Conservation (phyloP, 1,140 invertebrate genomes). For the Chionoecetes opilio region DNA sequence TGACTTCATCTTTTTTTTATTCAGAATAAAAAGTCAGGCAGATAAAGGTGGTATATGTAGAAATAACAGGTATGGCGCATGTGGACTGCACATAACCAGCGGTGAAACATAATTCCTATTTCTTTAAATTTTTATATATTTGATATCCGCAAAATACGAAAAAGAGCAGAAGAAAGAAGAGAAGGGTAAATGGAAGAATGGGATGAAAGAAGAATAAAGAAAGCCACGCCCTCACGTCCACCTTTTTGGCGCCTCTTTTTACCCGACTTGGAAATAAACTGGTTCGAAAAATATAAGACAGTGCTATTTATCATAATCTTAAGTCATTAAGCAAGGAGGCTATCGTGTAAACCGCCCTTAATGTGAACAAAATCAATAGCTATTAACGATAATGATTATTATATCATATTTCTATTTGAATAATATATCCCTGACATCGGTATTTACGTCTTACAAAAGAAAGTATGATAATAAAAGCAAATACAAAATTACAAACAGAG, state of each 20-base stretch:
- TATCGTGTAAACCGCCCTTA: too few relatives aligned
- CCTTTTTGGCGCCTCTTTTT: not conserved
- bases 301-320: too few relatives aligned
- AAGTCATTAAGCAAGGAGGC: too few relatives aligned
- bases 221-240: not conserved
- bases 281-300: too few relatives aligned
- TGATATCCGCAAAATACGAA: too few relatives aligned
- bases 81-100: not conserved
- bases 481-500: not conserved
- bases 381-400: too few relatives aligned
- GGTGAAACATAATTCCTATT: not conserved
- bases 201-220: not conserved
- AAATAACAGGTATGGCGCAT: not conserved
- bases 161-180: not conserved
- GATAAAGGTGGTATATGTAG: not conserved
- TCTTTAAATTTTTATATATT: not conserved
- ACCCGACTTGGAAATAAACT: too few relatives aligned
- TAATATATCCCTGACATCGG: too few relatives aligned
- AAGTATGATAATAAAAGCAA: too few relatives aligned
- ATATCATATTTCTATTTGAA: too few relatives aligned
- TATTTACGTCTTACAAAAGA: too few relatives aligned
- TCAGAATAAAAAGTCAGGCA: not conserved
- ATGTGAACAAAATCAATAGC: too few relatives aligned
- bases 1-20: not conserved
- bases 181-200: slow-evolving; percentile 35